Base-by-base conservation (phyloP, 1,140 invertebrate species). In the Drosophila murphyi region DNA sequence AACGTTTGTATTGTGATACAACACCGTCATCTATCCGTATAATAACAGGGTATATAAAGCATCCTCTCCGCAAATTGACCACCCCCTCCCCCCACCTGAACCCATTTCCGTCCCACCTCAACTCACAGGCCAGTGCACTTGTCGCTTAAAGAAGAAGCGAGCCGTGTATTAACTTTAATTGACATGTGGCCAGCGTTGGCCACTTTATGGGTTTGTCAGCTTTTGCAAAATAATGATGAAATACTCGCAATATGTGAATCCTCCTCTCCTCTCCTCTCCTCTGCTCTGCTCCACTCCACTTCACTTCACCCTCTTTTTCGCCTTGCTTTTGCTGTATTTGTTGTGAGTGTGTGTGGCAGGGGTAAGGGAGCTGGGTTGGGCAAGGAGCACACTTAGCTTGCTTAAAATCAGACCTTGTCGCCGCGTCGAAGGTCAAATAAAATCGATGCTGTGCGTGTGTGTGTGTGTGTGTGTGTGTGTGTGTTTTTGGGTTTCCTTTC, bases 351-450 rank as follows among this genome's bases (percentile, higher is more conserved):
- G 20, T 20, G 20, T 20, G 20, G 20, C 1, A 20, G 20, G 20
- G 20, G 20, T 20, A 20, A 20, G 20, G 20, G 20, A 20, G 20
- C 20, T 20, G 20, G 20, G 20, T 20, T 20, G 35, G 59, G 47
- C 43, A 3, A n/a, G 7, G 4, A 1, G 31, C 10, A 41, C 10
- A 5, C 12, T 34, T 12, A 51, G 8, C 32, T 34, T 48, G 60
- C 20, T 54, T 69, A 59, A 51, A 59, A 47, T 12, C 52, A 72
- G 74, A 68, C 65, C 60, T 87, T 83, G 85, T 71, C 83, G 83
- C 67, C 80, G 76, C 85, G 72, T 83, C 83, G 83, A 87, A 87
- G 83, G 83, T 88, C 80, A 82, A 77, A 80, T 83, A 83, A 87
- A 87, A 87, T 87, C 83, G 83, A 87, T 88, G 79, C 45, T 76